A percentile compares a stretch with the other conserved stretches of the same genome.
These are phyloP conservation scores for Phrynocephalus guinanensis DNA, from an alignment of 2,797 vertebrate species.

Conservation along the genomic window DNA sequence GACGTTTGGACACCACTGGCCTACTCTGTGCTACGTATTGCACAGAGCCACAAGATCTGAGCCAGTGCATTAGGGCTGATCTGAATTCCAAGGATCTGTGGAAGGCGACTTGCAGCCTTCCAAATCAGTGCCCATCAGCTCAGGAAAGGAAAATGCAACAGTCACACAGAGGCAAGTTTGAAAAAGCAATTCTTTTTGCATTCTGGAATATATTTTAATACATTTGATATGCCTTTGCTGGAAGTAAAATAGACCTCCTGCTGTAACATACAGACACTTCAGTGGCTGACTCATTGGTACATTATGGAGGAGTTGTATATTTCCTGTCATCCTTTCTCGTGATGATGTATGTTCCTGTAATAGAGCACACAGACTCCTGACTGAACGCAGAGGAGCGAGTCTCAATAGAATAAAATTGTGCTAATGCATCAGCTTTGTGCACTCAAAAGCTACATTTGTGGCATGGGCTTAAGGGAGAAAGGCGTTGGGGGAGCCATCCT, in stretches of 20 bases:
- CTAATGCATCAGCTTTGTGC: background rate
- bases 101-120: background rate
- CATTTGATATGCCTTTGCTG: conserved; percentile 50
- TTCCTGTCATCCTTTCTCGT: accelerated
- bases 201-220: conserved; percentile 50
- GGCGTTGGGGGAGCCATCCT: background rate
- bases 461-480: too few relatives aligned
- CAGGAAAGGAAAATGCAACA: background rate
- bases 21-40: too few relatives aligned
- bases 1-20: too few relatives aligned
- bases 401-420: conserved; percentile 27
- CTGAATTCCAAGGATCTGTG: too few relatives aligned
- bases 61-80: too few relatives aligned
- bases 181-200: background rate
- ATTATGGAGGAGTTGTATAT: background rate
- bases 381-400: background rate
- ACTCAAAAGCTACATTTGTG: conserved; percentile 8
- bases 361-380: background rate
- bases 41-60: too few relatives aligned
- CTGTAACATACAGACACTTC: background rate
- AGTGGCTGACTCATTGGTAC: accelerated
- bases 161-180: background rate
- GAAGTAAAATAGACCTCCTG: background rate
- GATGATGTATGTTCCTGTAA: accelerated
- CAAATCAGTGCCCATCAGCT: background rate